Evolutionary conservation across 2,888 invertebrate genomes (phyloP).

Genomic region (Pyralis farinalis): DNA sequence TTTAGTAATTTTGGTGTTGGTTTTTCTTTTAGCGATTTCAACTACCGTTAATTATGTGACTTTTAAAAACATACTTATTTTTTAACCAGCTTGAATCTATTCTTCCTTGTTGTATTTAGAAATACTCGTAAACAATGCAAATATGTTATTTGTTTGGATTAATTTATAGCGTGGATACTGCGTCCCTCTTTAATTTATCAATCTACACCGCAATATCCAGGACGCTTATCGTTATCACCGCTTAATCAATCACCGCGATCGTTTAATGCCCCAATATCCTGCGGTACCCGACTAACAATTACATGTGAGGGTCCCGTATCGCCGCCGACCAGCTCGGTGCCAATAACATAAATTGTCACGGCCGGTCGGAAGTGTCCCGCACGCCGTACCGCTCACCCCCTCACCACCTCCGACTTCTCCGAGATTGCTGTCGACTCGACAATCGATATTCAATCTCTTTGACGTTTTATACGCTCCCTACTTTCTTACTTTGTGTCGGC

Average conservation of each 20-base stretch:
- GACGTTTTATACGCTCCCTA: constrained; percentile 70
- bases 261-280: constrained; percentile 77
- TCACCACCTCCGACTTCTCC: constrained; percentile 26
- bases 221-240: constrained; percentile 63
- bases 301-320: constrained; percentile 73
- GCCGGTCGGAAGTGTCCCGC: constrained; percentile 59
- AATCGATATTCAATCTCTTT: constrained; percentile 81
- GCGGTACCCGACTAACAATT: constrained; percentile 74
- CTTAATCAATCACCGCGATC: constrained; percentile 72
- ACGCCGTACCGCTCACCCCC: constrained; percentile 21
- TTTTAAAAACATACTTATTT: too few relatives aligned
- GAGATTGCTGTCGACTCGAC: constrained; percentile 72
- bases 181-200: constrained; percentile 49
- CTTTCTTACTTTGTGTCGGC: constrained; percentile 71
- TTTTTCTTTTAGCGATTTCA: too few relatives aligned
- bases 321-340: constrained; percentile 59
- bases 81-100: too few relatives aligned
- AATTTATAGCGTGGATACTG: constrained; percentile 17
- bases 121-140: background rate
- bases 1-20: too few relatives aligned
- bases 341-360: constrained; percentile 79
- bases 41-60: too few relatives aligned
- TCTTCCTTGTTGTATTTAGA: background rate
- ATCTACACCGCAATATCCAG: constrained; percentile 46
- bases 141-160: constrained; percentile 30